phyloP scores from a whole-genome alignment of 2,113 vertebrate species.

The Rousettus leschenaultii region DNA sequence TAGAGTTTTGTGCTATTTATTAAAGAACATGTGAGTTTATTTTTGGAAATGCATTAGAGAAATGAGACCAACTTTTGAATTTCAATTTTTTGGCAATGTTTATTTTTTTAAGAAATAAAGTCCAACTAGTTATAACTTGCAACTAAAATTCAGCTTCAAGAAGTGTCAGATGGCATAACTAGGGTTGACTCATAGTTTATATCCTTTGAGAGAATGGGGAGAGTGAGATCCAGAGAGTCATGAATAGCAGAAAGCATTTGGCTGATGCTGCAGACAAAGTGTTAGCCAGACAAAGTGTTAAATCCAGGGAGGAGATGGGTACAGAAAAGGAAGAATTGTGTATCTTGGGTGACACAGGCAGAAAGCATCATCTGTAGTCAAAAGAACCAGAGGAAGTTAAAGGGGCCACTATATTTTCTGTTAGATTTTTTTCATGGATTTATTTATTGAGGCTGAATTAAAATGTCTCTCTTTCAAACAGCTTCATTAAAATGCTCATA shows the following conservation, averaged over 20 bases:
- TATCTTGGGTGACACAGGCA: rapidly evolving
- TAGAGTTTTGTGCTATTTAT: neutral
- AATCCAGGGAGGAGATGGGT: neutral
- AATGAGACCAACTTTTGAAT: neutral
- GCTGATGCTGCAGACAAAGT: neutral
- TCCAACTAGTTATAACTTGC: neutral
- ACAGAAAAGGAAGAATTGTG: neutral
- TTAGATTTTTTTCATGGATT: neutral
- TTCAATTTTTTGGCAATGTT: neutral
- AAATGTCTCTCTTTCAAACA: neutral
- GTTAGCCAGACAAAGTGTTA: neutral
- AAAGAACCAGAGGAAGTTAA: neutral
- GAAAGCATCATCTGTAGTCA: neutral
- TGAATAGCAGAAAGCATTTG: neutral
- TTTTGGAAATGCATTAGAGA: neutral
- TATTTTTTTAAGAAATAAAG: neutral
- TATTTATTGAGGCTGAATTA: neutral
- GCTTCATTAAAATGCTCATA: neutral
- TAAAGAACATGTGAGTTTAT: neutral
- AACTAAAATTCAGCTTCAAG: neutral
- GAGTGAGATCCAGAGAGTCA: neutral
- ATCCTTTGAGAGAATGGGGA: neutral
- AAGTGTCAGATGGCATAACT: neutral
- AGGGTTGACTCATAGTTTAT: neutral
- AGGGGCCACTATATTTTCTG: rapidly evolving